A percentile compares a stretch with the other conserved stretches of the same genome.
phyloP scores from a whole-genome alignment of 2,888 invertebrate genomes.

The Synanthedon vespiformis region DNA sequence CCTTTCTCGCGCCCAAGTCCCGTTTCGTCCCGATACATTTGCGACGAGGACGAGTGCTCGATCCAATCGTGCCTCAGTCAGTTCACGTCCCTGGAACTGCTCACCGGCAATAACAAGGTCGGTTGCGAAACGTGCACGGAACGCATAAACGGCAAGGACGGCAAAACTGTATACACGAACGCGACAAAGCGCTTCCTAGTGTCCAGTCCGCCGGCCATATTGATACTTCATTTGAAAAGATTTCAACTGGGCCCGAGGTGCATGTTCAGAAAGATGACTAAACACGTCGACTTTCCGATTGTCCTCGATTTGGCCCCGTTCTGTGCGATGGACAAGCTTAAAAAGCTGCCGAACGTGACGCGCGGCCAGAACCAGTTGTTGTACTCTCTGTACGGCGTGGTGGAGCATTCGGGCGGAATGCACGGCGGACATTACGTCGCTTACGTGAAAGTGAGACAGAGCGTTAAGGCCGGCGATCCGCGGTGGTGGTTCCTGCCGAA shows the following conservation, averaged over 20 bases:
- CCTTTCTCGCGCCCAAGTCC: slow-evolving; percentile 54
- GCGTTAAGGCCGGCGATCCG: slow-evolving; percentile 72
- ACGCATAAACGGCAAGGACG: slow-evolving; percentile 74
- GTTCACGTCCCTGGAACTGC: slow-evolving; percentile 90
- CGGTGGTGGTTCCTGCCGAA: slow-evolving; percentile 81
- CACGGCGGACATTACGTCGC: slow-evolving; percentile 91
- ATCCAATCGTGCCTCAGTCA: slow-evolving; percentile 91
- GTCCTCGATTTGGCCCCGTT: slow-evolving; percentile 91
- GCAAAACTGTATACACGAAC: slow-evolving; percentile 82
- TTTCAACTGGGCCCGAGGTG: slow-evolving; percentile 86
- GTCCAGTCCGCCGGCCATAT: slow-evolving; percentile 90
- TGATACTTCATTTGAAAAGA: slow-evolving; percentile 95
- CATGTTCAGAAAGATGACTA: slow-evolving; percentile 85
- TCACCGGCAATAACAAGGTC: slow-evolving; percentile 93
- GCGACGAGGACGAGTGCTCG: slow-evolving; percentile 84
- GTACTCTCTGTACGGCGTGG: slow-evolving; percentile 94
- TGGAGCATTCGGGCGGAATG: slow-evolving; percentile 93
- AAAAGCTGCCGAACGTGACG: slow-evolving; percentile 71
- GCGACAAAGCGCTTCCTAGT: slow-evolving; percentile 89
- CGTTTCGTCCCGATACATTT: slow-evolving; percentile 76
- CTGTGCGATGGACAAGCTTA: slow-evolving; percentile 78
- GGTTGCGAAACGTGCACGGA: slow-evolving; percentile 92
- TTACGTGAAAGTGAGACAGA: slow-evolving; percentile 88
- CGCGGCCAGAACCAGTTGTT: slow-evolving; percentile 77
- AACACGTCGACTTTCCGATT: slow-evolving; percentile 88